Percentiles rank a stretch among this genome's conserved stretches.
phyloP scores from a whole-genome alignment of 2,113 vertebrate genomes.

The Microtus richardsoni region DNA sequence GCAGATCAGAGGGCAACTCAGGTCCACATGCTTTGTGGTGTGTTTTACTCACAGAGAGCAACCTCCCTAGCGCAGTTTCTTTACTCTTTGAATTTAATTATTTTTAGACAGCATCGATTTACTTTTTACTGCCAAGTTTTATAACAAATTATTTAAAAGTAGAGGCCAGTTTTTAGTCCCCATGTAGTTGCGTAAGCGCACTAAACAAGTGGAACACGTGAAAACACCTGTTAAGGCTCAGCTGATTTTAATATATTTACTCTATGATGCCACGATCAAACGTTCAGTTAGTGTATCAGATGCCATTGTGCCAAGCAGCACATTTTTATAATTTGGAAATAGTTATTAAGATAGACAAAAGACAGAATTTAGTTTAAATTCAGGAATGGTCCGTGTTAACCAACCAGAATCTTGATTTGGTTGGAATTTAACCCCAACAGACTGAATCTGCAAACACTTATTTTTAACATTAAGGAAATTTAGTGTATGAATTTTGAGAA shows the following conservation, averaged over 20 bases:
- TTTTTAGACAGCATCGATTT: neutral
- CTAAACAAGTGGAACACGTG: neutral
- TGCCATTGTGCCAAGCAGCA: slow-evolving; percentile 38
- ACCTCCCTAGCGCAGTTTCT: neutral
- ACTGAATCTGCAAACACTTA: slow-evolving; percentile 30
- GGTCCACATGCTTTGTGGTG: neutral
- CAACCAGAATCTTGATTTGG: slow-evolving; percentile 72
- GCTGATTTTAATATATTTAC: slow-evolving; percentile 4
- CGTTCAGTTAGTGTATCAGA: slow-evolving; percentile 34
- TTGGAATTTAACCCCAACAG: slow-evolving; percentile 74
- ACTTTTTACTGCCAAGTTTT: neutral
- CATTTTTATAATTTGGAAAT: slow-evolving; percentile 54
- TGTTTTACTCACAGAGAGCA: too few relatives aligned
- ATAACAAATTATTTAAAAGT: slow-evolving; percentile 61
- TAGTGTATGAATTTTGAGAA: neutral
- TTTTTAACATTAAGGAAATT: neutral
- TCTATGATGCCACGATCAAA: slow-evolving; percentile 45
- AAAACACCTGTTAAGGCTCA: slow-evolving; percentile 50
- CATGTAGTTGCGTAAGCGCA: neutral
- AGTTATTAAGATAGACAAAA: slow-evolving; percentile 49
- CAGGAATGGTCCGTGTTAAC: slow-evolving; percentile 54
- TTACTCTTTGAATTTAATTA: neutral
- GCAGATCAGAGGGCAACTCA: neutral
- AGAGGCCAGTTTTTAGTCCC: neutral
- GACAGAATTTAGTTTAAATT: slow-evolving; percentile 37